Evolutionary conservation across 64 coral and sea anemone genomes (phyloP).

Genomic region (Montipora sp.): DNA sequence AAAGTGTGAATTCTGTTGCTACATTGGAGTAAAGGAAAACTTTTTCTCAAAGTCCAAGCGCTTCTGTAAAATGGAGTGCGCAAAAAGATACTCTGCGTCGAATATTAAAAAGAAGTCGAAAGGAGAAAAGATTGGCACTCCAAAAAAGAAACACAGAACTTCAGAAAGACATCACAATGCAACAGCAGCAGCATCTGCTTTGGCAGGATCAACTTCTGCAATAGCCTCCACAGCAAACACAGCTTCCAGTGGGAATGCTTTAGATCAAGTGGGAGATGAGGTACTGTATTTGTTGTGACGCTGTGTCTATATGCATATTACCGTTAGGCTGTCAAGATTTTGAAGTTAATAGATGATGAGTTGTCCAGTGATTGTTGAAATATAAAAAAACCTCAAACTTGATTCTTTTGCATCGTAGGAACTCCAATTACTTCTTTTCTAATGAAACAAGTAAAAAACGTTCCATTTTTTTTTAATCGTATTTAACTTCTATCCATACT

Average conservation of each 20-base stretch:
- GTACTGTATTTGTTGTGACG: background rate
- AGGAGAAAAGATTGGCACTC: conserved; percentile 75
- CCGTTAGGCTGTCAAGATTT: background rate
- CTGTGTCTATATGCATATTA: background rate
- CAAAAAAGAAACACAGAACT: conserved; percentile 87
- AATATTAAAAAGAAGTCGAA: conserved; percentile 99
- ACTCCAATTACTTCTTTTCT: too few relatives aligned
- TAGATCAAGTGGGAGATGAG: background rate
- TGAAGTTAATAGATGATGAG: too few relatives aligned
- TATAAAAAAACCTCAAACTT: too few relatives aligned
- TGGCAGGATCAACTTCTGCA: conserved; percentile 24
- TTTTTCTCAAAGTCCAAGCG: conserved; percentile 99
- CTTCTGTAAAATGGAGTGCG: conserved; percentile 99
- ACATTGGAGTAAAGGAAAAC: conserved; percentile 87
- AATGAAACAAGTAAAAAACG: too few relatives aligned
- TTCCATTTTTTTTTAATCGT: too few relatives aligned
- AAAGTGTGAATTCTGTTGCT: conserved; percentile 98
- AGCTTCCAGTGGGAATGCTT: background rate
- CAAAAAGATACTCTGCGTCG: conserved; percentile 97
- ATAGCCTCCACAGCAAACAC: background rate
- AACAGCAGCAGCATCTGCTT: conserved; percentile 36
- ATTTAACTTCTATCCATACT: too few relatives aligned
- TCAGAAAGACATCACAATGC: conserved; percentile 59
- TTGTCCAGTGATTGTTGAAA: too few relatives aligned
- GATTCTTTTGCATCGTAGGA: too few relatives aligned